phyloP scores from a whole-genome alignment of 2,113 vertebrate species.

The Cyprinodon variegatus region DNA sequence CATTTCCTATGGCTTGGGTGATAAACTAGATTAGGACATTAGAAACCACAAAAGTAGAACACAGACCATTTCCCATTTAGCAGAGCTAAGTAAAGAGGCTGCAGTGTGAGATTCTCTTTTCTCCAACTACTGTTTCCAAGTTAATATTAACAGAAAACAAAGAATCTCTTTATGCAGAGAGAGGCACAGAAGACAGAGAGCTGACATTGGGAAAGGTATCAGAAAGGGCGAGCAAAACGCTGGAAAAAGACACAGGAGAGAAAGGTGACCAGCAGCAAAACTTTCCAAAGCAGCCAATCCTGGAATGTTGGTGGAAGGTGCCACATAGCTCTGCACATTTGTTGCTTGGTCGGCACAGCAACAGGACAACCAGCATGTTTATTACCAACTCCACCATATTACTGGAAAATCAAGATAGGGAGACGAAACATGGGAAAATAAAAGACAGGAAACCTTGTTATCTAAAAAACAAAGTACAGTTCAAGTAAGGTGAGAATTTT shows the following conservation, averaged over 20 bases:
- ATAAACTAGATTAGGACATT: neutral
- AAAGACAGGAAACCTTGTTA: neutral
- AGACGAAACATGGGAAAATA: conserved; percentile 24
- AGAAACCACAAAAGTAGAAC: neutral
- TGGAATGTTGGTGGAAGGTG: conserved; percentile 90
- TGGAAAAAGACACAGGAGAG: conserved; percentile 60
- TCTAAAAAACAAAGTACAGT: conserved; percentile 1
- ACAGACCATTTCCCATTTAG: neutral
- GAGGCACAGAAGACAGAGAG: conserved; percentile 46
- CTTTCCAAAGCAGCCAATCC: conserved; percentile 87
- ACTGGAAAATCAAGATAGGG: conserved; percentile 21
- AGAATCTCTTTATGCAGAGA: conserved; percentile 72
- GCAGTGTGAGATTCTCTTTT: conserved; percentile 21
- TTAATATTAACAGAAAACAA: conserved; percentile 76
- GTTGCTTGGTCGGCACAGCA: conserved; percentile 87
- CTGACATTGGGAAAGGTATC: conserved; percentile 67
- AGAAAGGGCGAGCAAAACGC: conserved; percentile 9
- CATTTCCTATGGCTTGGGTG: neutral
- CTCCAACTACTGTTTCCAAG: conserved; percentile 72
- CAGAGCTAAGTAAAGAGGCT: no score
- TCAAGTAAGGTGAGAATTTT: neutral
- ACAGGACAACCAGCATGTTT: conserved; percentile 79
- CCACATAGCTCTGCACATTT: conserved; percentile 92
- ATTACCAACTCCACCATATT: conserved; percentile 79
- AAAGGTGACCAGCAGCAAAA: conserved; percentile 78